Evolutionary conservation across 2,113 vertebrate genomes (phyloP).

Genomic region (Thinocorus orbignyianus): DNA sequence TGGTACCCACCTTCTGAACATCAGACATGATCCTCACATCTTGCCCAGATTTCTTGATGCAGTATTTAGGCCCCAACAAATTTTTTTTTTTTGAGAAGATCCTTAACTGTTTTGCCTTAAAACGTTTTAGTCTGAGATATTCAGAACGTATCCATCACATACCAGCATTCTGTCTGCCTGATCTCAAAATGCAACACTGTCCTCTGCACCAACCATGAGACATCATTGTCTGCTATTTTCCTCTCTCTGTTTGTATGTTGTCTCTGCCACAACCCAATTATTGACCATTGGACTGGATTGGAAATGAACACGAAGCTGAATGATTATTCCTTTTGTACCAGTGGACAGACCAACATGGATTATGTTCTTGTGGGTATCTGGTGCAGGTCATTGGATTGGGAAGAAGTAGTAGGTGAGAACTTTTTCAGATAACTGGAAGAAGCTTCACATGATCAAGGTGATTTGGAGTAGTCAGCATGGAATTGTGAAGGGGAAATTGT

Average conservation of each 20-base stretch:
- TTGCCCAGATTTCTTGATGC: not conserved
- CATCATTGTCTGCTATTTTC: not conserved
- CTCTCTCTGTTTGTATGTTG: not conserved
- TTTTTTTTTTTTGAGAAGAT: not conserved
- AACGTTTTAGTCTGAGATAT: not conserved
- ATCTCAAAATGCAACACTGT: not conserved
- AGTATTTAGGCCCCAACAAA: not conserved
- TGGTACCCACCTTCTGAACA: not conserved
- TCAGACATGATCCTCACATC: not conserved
- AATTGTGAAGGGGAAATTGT: not conserved
- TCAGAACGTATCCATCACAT: not conserved
- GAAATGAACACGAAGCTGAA: not conserved
- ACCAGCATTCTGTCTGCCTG: not conserved
- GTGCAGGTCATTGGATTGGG: not conserved
- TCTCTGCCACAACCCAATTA: not conserved
- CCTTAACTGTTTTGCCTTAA: not conserved
- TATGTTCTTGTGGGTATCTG: not conserved
- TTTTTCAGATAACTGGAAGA: not conserved
- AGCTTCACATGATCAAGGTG: not conserved
- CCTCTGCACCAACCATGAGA: not conserved
- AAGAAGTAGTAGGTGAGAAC: not conserved
- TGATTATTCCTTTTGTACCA: not conserved
- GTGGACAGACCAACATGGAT: not conserved
- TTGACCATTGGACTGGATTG: not conserved
- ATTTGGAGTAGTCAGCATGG: not conserved